Evolutionary conservation across 2,113 vertebrate genomes (phyloP).

Genomic region (Puma concolor): DNA sequence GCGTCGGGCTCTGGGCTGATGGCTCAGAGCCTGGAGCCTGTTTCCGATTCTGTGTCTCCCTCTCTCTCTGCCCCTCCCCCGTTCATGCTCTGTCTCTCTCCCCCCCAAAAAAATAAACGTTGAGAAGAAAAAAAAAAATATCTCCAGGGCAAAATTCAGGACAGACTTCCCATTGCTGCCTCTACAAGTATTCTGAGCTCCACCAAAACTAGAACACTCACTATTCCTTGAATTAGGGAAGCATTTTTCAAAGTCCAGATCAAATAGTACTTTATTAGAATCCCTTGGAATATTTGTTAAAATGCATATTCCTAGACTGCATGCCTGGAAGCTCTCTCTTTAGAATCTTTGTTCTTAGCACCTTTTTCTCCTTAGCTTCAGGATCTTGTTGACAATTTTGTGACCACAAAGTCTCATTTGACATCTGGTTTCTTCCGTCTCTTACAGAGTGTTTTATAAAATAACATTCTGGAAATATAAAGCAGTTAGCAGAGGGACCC

Average conservation of each 20-base stretch:
- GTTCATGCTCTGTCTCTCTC: too few relatives aligned
- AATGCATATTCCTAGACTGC: neutral
- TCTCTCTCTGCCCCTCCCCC: too few relatives aligned
- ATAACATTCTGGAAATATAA: neutral
- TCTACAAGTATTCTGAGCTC: neutral
- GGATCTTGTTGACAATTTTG: neutral
- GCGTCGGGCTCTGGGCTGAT: too few relatives aligned
- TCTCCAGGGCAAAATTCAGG: neutral
- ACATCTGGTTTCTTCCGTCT: neutral
- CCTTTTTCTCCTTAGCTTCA: neutral
- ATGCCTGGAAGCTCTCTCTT: neutral
- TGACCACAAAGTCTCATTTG: neutral
- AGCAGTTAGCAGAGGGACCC: neutral
- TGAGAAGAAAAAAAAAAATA: neutral
- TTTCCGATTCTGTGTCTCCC: too few relatives aligned
- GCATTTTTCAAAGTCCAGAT: neutral
- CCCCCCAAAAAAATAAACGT: too few relatives aligned
- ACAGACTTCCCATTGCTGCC: neutral
- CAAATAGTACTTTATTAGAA: neutral
- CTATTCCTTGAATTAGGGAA: neutral
- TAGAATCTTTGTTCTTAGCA: neutral
- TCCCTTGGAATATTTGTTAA: slow-evolving; percentile 10
- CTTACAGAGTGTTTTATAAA: neutral
- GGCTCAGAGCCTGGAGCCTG: too few relatives aligned
- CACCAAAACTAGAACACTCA: neutral